phyloP scores from a whole-genome alignment of 2,113 vertebrate genomes.

The Acrocephalus kingi region DNA sequence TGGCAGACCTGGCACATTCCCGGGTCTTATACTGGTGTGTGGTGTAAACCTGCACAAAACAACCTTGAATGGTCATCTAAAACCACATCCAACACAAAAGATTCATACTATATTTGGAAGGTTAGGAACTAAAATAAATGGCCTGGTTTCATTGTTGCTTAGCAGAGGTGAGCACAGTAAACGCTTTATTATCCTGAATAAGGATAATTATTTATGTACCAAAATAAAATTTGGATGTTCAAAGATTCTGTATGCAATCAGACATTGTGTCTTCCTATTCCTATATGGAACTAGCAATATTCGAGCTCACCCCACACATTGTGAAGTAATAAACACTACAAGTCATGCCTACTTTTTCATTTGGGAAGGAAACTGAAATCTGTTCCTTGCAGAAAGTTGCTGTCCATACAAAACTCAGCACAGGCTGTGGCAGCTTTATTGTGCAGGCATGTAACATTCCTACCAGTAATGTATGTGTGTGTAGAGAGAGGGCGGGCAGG shows the following conservation, averaged over 20 bases:
- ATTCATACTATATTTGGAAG: not conserved
- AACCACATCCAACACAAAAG: not conserved
- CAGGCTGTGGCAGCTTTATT: constrained; percentile 3
- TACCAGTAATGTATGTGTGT: constrained; percentile 3
- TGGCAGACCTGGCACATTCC: not conserved
- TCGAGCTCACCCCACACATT: not conserved
- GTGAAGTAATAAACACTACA: not conserved
- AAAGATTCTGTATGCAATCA: not conserved
- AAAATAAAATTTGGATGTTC: not conserved
- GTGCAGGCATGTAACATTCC: constrained; percentile 47
- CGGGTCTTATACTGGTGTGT: not conserved
- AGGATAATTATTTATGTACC: not conserved
- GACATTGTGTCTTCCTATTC: not conserved
- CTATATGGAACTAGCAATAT: not conserved
- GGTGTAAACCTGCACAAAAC: not conserved
- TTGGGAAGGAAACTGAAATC: not conserved
- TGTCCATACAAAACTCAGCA: accelerated
- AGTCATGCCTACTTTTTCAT: not conserved
- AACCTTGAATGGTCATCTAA: not conserved
- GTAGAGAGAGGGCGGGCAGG: not conserved
- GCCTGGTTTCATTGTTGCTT: not conserved
- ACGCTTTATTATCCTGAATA: not conserved
- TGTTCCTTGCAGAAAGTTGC: not conserved
- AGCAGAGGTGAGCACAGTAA: not conserved
- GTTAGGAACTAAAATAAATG: not conserved